Percentiles rank a stretch among this genome's conserved stretches.
These are phyloP conservation scores for Netelia virgata DNA, from an alignment of 2,888 invertebrate genomes.

Conservation along the genomic window DNA sequence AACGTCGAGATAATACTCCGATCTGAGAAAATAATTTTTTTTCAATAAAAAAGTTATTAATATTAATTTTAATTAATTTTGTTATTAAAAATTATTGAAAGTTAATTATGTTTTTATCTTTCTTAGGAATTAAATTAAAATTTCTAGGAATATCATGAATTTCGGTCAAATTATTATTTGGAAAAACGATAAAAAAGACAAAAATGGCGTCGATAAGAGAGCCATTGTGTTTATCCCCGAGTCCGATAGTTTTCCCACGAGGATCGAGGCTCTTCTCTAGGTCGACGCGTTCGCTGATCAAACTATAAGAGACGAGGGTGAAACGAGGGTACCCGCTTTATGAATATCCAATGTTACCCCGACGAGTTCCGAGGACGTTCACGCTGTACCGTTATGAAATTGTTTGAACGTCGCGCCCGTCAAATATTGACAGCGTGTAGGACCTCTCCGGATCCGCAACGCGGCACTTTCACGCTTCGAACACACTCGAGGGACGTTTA, in stretches of 20 bases:
- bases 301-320: constrained; percentile 60
- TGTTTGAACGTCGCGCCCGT: constrained; percentile 77
- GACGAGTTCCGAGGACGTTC: constrained; percentile 39
- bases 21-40: background rate
- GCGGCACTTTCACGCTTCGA: constrained; percentile 28
- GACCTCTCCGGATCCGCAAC: constrained; percentile 38
- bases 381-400: constrained; percentile 72
- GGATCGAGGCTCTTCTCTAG: constrained; percentile 66
- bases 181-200: too few relatives aligned
- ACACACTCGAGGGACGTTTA: constrained; percentile 11
- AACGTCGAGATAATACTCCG: constrained; percentile 2
- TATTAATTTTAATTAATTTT: background rate
- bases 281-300: constrained; percentile 63
- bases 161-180: too few relatives aligned
- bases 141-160: too few relatives aligned
- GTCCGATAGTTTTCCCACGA: constrained; percentile 55
- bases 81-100: background rate
- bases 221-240: too few relatives aligned
- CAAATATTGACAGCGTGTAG: constrained; percentile 79
- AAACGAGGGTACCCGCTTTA: constrained; percentile 70
- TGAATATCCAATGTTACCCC: constrained; percentile 80
- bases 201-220: too few relatives aligned
- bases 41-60: background rate
- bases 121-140: too few relatives aligned
- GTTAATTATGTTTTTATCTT: background rate